phyloP scores from a whole-genome alignment of 35 echinoderm and acorn worm species.

The Chiridota heheva region DNA sequence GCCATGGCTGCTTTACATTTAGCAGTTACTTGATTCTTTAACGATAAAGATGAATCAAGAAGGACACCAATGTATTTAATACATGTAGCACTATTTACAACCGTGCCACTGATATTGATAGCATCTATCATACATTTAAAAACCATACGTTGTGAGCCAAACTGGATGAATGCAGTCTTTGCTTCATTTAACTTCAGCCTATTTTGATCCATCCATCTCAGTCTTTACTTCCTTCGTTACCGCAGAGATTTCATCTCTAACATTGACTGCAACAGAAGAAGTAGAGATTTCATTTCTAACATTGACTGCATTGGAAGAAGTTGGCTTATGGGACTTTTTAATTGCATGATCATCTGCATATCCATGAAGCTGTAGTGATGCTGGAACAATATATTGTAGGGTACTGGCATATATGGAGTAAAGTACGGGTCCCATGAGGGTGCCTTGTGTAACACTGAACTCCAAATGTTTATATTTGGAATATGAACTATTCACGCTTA shows the following conservation, averaged over 20 bases:
- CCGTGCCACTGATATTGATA: background rate
- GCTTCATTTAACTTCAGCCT: background rate
- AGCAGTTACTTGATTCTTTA: too few species aligned
- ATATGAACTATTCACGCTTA: background rate
- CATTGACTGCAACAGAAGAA: background rate
- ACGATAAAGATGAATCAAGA: too few species aligned
- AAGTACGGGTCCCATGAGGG: background rate
- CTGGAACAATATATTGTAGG: background rate
- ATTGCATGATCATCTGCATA: slow-evolving; percentile 6
- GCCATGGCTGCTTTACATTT: too few species aligned
- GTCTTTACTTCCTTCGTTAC: too few species aligned
- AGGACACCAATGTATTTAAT: too few species aligned
- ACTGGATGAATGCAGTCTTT: background rate
- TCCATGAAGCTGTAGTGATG: background rate
- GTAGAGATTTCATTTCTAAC: background rate
- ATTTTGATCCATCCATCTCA: background rate
- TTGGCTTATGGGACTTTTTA: background rate
- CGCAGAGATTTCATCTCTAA: too few species aligned
- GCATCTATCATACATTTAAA: background rate
- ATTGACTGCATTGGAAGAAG: background rate
- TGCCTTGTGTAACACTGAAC: slow-evolving; percentile 5
- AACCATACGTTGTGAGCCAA: too few species aligned
- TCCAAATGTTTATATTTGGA: background rate
- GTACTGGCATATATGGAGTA: slow-evolving; percentile 1
- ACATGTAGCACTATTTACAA: too few species aligned